phyloP scores from a whole-genome alignment of 2,113 vertebrate genomes.

The Condylura cristata region DNA sequence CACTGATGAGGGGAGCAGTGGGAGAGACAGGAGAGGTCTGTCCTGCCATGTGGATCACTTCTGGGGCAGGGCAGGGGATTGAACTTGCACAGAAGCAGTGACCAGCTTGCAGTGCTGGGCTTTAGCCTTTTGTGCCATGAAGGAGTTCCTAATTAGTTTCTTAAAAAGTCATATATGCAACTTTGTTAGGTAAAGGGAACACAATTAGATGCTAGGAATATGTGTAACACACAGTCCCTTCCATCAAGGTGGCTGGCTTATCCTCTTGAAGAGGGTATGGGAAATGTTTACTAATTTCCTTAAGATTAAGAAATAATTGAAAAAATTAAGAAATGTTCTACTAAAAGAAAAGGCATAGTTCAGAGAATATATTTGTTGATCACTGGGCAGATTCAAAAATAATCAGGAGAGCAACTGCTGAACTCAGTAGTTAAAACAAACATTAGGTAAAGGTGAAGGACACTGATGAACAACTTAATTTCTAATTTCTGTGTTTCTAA shows the following conservation, averaged over 20 bases:
- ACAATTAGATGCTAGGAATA: not conserved
- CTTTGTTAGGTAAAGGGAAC: not conserved
- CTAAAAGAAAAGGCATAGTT: conserved; percentile 1
- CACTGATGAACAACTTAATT: not conserved
- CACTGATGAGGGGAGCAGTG: too few relatives aligned
- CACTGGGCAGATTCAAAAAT: not conserved
- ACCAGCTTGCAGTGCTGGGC: too few relatives aligned
- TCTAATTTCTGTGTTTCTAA: not conserved
- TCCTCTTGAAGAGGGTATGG: not conserved
- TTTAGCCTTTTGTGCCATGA: too few relatives aligned
- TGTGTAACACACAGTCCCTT: not conserved
- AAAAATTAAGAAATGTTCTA: conserved; percentile 14
- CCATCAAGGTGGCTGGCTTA: not conserved
- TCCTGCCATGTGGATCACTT: too few relatives aligned
- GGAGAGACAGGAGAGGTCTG: too few relatives aligned
- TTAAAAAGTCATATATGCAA: not conserved
- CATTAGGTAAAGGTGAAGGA: not conserved
- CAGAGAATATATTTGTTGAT: not conserved
- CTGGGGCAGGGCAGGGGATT: too few relatives aligned
- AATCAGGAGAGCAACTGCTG: not conserved
- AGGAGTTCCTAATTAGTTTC: not conserved
- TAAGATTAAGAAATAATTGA: not conserved
- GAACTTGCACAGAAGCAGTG: too few relatives aligned
- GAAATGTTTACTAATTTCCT: not conserved
- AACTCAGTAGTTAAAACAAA: not conserved